Conservation (phyloP, 1,140 invertebrate genomes). For the Dryas iulia region DNA sequence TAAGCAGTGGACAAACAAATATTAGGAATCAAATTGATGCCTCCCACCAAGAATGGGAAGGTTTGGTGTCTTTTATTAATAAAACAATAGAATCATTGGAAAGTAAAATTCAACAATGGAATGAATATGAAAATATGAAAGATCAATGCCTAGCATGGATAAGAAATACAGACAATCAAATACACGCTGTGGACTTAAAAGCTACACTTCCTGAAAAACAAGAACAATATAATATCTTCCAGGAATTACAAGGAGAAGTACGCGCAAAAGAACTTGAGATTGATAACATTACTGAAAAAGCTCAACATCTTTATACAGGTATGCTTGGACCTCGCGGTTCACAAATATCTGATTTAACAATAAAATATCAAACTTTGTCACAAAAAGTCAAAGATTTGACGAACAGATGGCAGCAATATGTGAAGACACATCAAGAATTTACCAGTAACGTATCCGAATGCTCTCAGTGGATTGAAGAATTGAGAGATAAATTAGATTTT, state of each 20-base stretch:
- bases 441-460: constrained; percentile 90
- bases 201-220: constrained; percentile 91
- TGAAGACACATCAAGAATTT: constrained; percentile 93
- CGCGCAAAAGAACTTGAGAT: constrained; percentile 95
- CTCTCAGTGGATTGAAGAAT: constrained; percentile 90
- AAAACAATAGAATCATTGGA: constrained; percentile 89
- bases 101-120: constrained; percentile 93
- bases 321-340: constrained; percentile 82
- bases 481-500: constrained; percentile 91
- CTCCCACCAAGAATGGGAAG: constrained; percentile 94
- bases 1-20: constrained; percentile 91
- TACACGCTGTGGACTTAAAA: constrained; percentile 94
- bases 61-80: constrained; percentile 87
- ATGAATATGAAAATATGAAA: constrained; percentile 93
- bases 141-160: constrained; percentile 94
- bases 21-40: constrained; percentile 92
- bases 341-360: constrained; percentile 91
- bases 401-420: constrained; percentile 95
- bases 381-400: constrained; percentile 95
- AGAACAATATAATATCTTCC: constrained; percentile 89
- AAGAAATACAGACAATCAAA: constrained; percentile 91
- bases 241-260: constrained; percentile 92
- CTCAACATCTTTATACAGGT: constrained; percentile 90
- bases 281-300: constrained; percentile 94
- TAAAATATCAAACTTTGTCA: constrained; percentile 94